These are phyloP conservation scores for Drosophila varians DNA, from an alignment of 1,140 invertebrate genomes.

Conservation along the genomic window DNA sequence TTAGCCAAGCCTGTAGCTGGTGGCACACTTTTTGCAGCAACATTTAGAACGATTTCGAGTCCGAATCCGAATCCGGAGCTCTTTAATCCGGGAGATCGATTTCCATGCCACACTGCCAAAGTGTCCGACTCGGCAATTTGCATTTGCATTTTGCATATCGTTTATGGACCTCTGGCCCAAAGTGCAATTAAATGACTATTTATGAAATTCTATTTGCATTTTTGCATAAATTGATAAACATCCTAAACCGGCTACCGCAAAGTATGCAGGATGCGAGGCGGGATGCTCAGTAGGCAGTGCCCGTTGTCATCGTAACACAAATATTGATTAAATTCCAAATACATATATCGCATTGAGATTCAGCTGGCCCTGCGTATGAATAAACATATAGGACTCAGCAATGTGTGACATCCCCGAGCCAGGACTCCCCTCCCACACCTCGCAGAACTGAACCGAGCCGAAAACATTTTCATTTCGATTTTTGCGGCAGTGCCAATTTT, in stretches of 20 bases:
- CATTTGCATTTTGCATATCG: slow-evolving; percentile 76
- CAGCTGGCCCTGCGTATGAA: slow-evolving; percentile 27
- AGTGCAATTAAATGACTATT: slow-evolving; percentile 81
- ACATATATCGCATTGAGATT: slow-evolving; percentile 61
- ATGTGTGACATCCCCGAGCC: slow-evolving; percentile 16
- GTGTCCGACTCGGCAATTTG: slow-evolving; percentile 52
- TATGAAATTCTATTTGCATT: slow-evolving; percentile 80
- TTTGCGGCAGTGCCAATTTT: slow-evolving; percentile 59
- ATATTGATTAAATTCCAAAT: slow-evolving; percentile 67
- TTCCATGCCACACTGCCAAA: slow-evolving; percentile 38
- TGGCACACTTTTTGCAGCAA: slow-evolving; percentile 16
- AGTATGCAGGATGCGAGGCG: slow-evolving; percentile 1
- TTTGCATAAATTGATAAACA: slow-evolving; percentile 79
- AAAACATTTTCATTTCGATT: slow-evolving; percentile 77
- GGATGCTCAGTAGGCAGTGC: slow-evolving; percentile 14
- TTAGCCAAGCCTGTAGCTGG: slow-evolving; percentile 15
- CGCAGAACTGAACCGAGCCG: too few relatives aligned
- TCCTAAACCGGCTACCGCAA: slow-evolving; percentile 38
- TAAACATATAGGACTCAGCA: slow-evolving; percentile 5
- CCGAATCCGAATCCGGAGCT: not conserved
- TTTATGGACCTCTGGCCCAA: slow-evolving; percentile 52
- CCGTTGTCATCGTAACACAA: slow-evolving; percentile 37
- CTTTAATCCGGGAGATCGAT: slow-evolving; percentile 40
- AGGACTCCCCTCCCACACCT: too few relatives aligned
- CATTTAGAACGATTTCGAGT: slow-evolving; percentile 11